Base-by-base conservation (phyloP, 2,797 vertebrate genomes). In the Onychomys torridus region DNA sequence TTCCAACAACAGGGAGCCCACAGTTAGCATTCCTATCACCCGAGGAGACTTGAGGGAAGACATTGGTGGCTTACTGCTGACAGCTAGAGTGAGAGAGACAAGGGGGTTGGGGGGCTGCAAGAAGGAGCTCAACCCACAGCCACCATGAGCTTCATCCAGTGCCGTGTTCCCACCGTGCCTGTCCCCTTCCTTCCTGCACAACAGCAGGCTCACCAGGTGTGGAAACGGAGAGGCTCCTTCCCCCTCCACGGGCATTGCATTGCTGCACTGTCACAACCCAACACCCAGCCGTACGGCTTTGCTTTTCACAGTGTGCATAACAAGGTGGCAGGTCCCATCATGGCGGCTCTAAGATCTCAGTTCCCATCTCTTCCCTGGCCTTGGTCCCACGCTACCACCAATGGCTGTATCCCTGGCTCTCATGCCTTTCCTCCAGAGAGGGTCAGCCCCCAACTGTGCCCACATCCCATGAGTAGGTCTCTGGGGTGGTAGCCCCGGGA, bases 381-480 rank as follows among this genome's bases (percentile, higher is more conserved):
- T 9, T 25, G 23, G n/a, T 16, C 11, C 76, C 40, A 17, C 52
- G 14, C 63, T 25, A n/a, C 61, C 32, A 0, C 49, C 5, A 0
- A 14, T 34, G 23, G 59, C 59, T 71, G 1, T 65, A 43, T 67
- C 34, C 3, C 85, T 73, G 27, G 5, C 37, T 67, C n/a, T 89
- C 25, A 4, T 67, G 29, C 61, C 40, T 2, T 52, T 82, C 52
- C 37, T 27, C 16, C 46, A 75, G 43, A 3, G 19, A 57, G 43
- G 14, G 21, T 27, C 46, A 16, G 59, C 16, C 67, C 63, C 57
- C 25, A 17, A 21, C 14, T 10, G 1, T 13, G n/a, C 27, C 8
- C 6, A 0, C 52, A 14, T 52, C 34, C 32, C 2, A 0, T 0
- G 5, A 61, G 2, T 4, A 10, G 29, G 21, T 37, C 17, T 69